Evolutionary conservation across 92 coral and sea anemone genomes (phyloP).

Genomic region (Plumapathes pennacea): DNA sequence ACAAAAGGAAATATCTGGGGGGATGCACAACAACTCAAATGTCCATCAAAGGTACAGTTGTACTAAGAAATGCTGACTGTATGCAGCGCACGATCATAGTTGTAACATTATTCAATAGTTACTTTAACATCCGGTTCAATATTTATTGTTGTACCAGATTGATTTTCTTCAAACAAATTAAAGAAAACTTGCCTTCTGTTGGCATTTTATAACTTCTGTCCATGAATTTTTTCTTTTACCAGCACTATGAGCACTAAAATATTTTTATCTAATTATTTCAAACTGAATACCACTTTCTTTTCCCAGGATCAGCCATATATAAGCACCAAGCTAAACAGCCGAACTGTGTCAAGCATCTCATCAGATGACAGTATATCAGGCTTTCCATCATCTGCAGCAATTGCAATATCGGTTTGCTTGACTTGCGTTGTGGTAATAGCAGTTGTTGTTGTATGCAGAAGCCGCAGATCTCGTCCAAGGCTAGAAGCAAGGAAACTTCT

Average conservation of each 20-base stretch:
- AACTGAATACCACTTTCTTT: background rate
- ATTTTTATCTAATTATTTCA: background rate
- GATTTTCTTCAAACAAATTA: background rate
- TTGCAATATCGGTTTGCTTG: slow-evolving; percentile 61
- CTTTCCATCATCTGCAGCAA: slow-evolving; percentile 71
- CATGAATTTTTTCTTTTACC: background rate
- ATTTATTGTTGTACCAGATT: background rate
- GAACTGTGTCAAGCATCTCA: slow-evolving; percentile 18
- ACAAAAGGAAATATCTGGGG: slow-evolving; percentile 61
- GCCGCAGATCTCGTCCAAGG: slow-evolving; percentile 55
- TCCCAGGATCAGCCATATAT: slow-evolving; percentile 47
- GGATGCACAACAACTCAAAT: slow-evolving; percentile 37
- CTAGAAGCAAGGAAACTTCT: slow-evolving; percentile 52
- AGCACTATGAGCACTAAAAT: background rate
- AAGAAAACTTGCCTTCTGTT: background rate
- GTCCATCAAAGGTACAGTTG: slow-evolving; percentile 61
- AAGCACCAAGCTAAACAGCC: slow-evolving; percentile 61
- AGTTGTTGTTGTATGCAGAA: slow-evolving; percentile 56
- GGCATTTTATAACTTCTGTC: background rate
- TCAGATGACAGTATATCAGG: slow-evolving; percentile 5
- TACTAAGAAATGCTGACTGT: background rate
- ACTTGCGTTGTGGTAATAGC: slow-evolving; percentile 44
- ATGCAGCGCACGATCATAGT: background rate
- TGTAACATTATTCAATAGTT: no score
- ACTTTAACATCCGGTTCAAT: background rate